Percentiles rank a stretch among this genome's conserved stretches.
These are phyloP conservation scores for Podilymbus podiceps DNA, from an alignment of 2,113 vertebrate genomes.

Conservation along the genomic window DNA sequence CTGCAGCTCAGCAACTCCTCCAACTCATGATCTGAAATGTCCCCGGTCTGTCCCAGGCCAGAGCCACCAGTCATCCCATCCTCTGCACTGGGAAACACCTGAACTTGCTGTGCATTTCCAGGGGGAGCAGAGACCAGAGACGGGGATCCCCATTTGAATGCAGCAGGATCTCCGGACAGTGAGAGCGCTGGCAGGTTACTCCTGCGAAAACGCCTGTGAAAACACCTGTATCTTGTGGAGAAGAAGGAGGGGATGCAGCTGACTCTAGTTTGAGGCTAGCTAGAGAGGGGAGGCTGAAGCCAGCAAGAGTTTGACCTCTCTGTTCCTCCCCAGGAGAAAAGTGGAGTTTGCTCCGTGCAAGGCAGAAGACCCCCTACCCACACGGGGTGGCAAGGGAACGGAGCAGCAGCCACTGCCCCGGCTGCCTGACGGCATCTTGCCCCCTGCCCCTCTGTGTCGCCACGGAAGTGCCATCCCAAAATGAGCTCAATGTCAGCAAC, in stretches of 20 bases:
- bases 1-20: neutral
- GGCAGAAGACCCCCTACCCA: neutral
- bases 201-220: neutral
- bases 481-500: neutral
- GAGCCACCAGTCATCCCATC: neutral
- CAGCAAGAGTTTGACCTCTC: neutral
- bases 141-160: neutral
- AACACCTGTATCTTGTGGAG: neutral
- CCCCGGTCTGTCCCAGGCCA: neutral
- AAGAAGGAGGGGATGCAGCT: neutral
- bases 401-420: neutral
- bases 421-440: neutral
- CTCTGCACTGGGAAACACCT: neutral
- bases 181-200: neutral
- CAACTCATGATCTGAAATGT: neutral
- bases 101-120: neutral
- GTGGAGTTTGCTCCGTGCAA: neutral
- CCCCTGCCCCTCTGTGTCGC: neutral
- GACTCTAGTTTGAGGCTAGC: neutral
- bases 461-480: neutral
- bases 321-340: neutral
- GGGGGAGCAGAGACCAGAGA: neutral
- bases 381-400: fast-evolving
- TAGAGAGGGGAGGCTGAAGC: neutral
- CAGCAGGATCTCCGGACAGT: neutral